phyloP scores from a whole-genome alignment of 2,113 vertebrate genomes.

The Callipepla californica region DNA sequence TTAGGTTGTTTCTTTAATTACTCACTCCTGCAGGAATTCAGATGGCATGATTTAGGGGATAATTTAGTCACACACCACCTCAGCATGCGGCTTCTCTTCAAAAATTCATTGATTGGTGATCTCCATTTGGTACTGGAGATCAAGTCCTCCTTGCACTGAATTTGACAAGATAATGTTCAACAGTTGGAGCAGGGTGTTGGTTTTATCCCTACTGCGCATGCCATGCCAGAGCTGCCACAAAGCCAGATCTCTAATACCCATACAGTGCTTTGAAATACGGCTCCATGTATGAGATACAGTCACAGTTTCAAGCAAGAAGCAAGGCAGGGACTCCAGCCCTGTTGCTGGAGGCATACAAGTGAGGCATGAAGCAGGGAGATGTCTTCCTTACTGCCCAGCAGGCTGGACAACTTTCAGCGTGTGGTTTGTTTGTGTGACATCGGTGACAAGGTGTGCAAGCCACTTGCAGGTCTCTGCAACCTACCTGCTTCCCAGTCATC shows the following conservation, averaged over 20 bases:
- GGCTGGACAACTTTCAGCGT: neutral
- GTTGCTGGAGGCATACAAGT: neutral
- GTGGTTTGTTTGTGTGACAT: neutral
- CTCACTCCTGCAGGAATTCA: neutral
- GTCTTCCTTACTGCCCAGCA: neutral
- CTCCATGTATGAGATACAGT: neutral
- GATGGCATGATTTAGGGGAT: neutral
- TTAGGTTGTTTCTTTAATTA: conserved; percentile 3
- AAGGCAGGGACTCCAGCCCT: neutral
- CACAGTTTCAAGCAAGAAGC: neutral
- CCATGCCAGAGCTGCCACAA: neutral
- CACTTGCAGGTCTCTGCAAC: neutral
- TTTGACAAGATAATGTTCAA: neutral
- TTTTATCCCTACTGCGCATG: neutral
- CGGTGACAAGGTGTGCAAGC: neutral
- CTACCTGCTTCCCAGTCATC: neutral
- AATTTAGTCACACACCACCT: neutral
- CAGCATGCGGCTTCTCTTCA: neutral
- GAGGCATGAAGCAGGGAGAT: neutral
- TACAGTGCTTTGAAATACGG: neutral
- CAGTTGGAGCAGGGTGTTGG: neutral
- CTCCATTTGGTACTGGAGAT: neutral
- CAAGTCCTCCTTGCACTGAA: neutral
- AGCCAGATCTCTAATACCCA: neutral
- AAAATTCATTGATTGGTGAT: neutral